Evolutionary conservation across 2,113 vertebrate genomes (phyloP).

Genomic region (Corvus moneduloides): DNA sequence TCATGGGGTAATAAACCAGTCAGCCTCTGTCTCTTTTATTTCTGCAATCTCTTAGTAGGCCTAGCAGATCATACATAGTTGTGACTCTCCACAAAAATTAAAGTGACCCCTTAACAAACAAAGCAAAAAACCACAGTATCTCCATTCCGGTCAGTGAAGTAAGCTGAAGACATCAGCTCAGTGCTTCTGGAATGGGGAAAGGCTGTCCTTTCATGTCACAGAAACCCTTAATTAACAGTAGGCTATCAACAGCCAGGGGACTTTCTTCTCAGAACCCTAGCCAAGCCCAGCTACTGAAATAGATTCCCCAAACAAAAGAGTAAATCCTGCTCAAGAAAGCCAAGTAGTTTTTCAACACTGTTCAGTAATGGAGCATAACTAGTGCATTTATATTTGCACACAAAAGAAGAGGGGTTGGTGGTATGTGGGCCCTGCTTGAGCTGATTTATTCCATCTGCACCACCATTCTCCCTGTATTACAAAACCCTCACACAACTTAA

Average conservation of each 20-base stretch:
- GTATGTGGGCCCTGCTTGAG: not conserved
- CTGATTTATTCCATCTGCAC: not conserved
- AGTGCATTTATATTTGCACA: not conserved
- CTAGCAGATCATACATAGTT: not conserved
- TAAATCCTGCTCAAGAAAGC: not conserved
- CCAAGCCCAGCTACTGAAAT: not conserved
- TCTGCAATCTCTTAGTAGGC: not conserved
- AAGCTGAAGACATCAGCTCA: not conserved
- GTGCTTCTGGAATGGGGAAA: not conserved
- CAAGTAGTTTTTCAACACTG: not conserved
- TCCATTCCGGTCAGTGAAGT: not conserved
- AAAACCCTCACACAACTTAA: not conserved
- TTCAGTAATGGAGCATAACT: not conserved
- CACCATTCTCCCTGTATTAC: not conserved
- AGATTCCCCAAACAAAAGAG: not conserved
- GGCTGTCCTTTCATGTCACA: not conserved
- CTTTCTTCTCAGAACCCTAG: not conserved
- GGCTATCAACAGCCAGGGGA: not conserved
- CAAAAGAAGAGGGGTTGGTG: not conserved
- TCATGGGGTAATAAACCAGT: not conserved
- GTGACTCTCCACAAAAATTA: not conserved
- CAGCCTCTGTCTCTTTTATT: not conserved
- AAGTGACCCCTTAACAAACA: rapidly evolving
- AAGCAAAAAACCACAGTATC: not conserved
- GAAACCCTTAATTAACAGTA: not conserved